Percentiles rank a stretch among this genome's conserved stretches.
Conservation (phyloP, 2,888 invertebrate species). For the Nematopogon swammerdamellus region DNA sequence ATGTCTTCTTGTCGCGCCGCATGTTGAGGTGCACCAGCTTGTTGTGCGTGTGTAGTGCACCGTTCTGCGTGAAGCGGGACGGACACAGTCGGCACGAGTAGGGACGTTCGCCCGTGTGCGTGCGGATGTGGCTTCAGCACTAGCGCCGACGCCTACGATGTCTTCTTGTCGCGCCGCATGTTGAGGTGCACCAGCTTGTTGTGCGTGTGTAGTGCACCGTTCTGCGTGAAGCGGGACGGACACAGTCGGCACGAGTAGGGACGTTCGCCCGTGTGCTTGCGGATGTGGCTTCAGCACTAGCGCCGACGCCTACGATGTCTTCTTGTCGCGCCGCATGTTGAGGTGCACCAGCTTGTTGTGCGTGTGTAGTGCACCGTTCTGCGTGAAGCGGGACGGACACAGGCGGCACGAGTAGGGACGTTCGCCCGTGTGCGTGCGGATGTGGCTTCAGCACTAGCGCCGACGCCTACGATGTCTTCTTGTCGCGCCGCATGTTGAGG, state of each 20-base stretch:
- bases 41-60: too few relatives aligned
- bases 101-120: background rate
- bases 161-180: background rate
- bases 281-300: background rate
- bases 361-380: background rate
- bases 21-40: too few relatives aligned
- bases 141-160: background rate
- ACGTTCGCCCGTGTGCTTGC: constrained; percentile 2
- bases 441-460: background rate
- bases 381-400: background rate
- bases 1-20: too few relatives aligned
- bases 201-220: constrained; percentile 2
- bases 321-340: background rate
- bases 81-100: background rate
- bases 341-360: background rate
- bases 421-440: background rate
- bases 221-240: background rate
- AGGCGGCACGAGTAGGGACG: background rate
- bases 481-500: background rate
- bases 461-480: background rate
- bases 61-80: constrained; percentile 8
- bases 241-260: background rate
- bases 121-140: background rate
- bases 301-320: background rate
- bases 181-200: constrained; percentile 1